Evolutionary conservation across 2,797 vertebrate genomes (phyloP).

Genomic region (Sebastiscus tertius): DNA sequence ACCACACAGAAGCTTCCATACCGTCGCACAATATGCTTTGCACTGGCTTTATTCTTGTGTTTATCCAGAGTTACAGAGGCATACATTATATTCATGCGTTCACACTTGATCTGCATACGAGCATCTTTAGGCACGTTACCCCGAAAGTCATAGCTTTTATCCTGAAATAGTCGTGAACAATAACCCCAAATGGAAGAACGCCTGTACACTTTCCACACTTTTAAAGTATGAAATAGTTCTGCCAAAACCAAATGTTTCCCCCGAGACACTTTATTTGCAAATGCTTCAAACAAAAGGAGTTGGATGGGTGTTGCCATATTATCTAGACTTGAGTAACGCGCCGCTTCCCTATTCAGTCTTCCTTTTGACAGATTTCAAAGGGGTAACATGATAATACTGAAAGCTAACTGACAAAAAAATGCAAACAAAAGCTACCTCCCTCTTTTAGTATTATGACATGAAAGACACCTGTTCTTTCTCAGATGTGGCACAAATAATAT

Average conservation of each 20-base stretch:
- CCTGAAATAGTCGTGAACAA: not conserved
- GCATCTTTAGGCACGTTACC: not conserved
- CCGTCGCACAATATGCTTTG: slow-evolving; percentile 24
- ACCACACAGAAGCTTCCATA: slow-evolving; percentile 11
- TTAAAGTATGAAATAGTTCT: slow-evolving; percentile 7
- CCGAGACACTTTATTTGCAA: slow-evolving; percentile 42
- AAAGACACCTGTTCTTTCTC: slow-evolving; percentile 74
- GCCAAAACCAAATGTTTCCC: slow-evolving; percentile 38
- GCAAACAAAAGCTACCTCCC: slow-evolving; percentile 66
- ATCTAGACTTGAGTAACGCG: slow-evolving; percentile 62
- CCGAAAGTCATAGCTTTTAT: not conserved
- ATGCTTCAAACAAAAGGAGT: slow-evolving; percentile 61
- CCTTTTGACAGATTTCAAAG: slow-evolving; percentile 71
- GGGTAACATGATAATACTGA: slow-evolving; percentile 76
- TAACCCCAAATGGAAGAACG: not conserved
- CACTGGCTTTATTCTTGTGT: not conserved
- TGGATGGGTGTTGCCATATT: slow-evolving; percentile 74
- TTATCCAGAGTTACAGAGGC: not conserved
- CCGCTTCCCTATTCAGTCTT: slow-evolving; percentile 62
- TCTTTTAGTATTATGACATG: slow-evolving; percentile 69
- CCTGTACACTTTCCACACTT: not conserved
- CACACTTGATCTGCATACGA: not conserved
- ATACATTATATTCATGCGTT: not conserved
- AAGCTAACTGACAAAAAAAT: slow-evolving; percentile 69
- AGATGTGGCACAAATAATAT: slow-evolving; percentile 57